Conservation (phyloP, 2,797 vertebrate genomes). For the Gephyroberyx darwinii region DNA sequence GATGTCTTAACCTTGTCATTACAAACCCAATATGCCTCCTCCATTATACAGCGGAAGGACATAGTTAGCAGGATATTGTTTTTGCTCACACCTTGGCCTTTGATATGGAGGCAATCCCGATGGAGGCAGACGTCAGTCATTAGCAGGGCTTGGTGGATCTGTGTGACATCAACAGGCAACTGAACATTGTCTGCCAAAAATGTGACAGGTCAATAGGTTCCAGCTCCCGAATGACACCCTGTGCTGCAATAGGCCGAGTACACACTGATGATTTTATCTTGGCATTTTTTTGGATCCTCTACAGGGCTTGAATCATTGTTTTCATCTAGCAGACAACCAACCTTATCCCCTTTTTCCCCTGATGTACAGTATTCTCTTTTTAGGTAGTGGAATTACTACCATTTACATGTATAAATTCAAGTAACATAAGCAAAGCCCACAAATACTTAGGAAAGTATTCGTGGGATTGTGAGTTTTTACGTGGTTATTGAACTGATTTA, state of each 20-base stretch:
- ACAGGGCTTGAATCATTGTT: slow-evolving; percentile 18
- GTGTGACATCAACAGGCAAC: slow-evolving; percentile 22
- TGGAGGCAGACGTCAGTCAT: slow-evolving; percentile 62
- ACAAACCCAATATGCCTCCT: slow-evolving; percentile 59
- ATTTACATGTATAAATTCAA: slow-evolving; percentile 1
- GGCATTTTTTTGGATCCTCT: slow-evolving; percentile 33
- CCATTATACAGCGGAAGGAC: slow-evolving; percentile 72
- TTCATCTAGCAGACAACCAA: not conserved
- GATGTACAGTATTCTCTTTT: not conserved
- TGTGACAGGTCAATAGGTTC: slow-evolving; percentile 62
- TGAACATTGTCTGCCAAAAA: slow-evolving; percentile 45
- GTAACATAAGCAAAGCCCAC: not conserved
- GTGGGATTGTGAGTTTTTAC: not conserved
- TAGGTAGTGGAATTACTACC: not conserved
- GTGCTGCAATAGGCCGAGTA: slow-evolving; percentile 1
- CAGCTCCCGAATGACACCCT: slow-evolving; percentile 9
- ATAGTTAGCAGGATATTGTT: slow-evolving; percentile 74
- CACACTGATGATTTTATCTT: slow-evolving; percentile 7
- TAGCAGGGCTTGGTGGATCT: slow-evolving; percentile 37
- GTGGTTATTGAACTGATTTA: slow-evolving; percentile 23
- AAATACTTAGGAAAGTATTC: not conserved
- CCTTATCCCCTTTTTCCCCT: not conserved
- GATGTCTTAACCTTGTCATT: slow-evolving; percentile 64
- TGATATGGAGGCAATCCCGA: slow-evolving; percentile 56
- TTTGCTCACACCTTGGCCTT: slow-evolving; percentile 64